Conservation (phyloP, 2,888 invertebrate genomes). For the Zaprionus lineosus region DNA sequence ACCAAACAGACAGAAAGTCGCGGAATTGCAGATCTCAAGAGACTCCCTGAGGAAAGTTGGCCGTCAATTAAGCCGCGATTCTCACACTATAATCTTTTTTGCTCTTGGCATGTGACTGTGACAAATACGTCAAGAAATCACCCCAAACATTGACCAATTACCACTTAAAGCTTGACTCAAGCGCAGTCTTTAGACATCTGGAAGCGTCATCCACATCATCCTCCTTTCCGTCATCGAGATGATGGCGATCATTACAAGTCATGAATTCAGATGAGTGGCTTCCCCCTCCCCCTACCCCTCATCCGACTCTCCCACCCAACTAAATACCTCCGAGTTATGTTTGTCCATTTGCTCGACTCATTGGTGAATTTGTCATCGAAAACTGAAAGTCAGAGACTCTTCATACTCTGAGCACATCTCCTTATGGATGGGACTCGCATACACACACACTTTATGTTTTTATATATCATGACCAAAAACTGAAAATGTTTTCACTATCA, state of each 20-base stretch:
- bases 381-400: background rate
- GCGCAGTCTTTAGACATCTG: too few relatives aligned
- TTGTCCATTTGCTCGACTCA: conserved; percentile 37
- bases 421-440: conserved; percentile 19
- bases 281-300: too few relatives aligned
- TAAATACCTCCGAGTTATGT: too few relatives aligned
- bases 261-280: too few relatives aligned
- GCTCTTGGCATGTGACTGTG: background rate
- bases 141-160: background rate
- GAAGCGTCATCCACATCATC: too few relatives aligned
- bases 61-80: conserved; percentile 3
- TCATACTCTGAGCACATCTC: conserved; percentile 27
- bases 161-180: background rate
- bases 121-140: background rate
- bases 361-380: conserved; percentile 35
- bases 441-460: conserved; percentile 26
- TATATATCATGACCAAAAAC: conserved; percentile 72
- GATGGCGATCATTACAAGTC: too few relatives aligned
- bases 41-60: conserved; percentile 45
- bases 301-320: too few relatives aligned
- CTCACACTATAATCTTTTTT: conserved; percentile 19
- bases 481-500: conserved; percentile 73
- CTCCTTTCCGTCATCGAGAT: too few relatives aligned
- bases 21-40: conserved; percentile 26
- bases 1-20: conserved; percentile 72